These are phyloP conservation scores for Xenentodon cancila DNA, from an alignment of 2,797 vertebrate genomes.

Conservation along the genomic window DNA sequence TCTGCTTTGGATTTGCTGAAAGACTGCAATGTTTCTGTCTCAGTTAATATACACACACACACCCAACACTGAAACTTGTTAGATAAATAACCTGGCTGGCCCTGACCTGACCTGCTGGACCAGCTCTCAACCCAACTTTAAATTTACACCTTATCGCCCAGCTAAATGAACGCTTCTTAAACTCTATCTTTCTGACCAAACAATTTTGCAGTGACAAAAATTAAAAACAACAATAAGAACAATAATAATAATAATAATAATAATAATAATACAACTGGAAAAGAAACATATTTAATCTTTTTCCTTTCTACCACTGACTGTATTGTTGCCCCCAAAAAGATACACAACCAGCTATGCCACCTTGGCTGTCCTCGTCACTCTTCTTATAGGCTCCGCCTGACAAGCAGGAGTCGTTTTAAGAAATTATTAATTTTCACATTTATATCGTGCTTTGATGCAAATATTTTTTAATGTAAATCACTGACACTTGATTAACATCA, in stretches of 20 bases:
- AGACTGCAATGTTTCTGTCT: conserved; percentile 6
- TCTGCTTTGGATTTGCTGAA: conserved; percentile 22
- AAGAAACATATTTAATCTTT: no score
- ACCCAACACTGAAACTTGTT: conserved; percentile 52
- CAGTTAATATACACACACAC: conserved; percentile 38
- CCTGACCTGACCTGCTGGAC: conserved; percentile 24
- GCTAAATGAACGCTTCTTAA: not conserved
- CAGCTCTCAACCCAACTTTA: not conserved
- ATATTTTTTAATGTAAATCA: not conserved
- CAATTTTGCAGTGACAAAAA: not conserved
- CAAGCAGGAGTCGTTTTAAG: no score
- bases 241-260: no score
- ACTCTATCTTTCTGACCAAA: not conserved
- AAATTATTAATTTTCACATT: no score
- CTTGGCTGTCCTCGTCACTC: conserved; percentile 7
- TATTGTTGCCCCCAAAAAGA: not conserved
- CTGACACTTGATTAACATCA: not conserved
- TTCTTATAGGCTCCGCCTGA: no score
- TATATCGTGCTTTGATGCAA: not conserved
- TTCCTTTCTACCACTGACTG: not conserved
- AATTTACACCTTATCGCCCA: not conserved
- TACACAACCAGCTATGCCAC: conserved; percentile 6
- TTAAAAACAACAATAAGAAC: not conserved
- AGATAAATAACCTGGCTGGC: conserved; percentile 52
- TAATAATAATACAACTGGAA: no score